phyloP scores from a whole-genome alignment of 1,140 invertebrate genomes.

The Nasonia longicornis region DNA sequence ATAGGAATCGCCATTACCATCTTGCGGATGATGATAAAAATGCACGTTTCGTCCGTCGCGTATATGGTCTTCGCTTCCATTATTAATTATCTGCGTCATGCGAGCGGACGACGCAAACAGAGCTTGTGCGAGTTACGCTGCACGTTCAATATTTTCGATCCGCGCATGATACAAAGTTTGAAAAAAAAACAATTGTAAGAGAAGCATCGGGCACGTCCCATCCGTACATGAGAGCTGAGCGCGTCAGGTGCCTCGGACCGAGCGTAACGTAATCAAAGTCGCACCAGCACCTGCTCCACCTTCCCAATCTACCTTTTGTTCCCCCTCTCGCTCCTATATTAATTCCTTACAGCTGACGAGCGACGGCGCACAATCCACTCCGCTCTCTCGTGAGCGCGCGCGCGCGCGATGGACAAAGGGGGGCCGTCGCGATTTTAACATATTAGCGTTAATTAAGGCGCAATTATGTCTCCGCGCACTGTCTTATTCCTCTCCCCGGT shows the following conservation, averaged over 20 bases:
- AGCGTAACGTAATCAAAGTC: constrained; percentile 17
- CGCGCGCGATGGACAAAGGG: neutral
- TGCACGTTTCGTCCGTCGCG: neutral
- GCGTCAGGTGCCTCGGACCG: neutral
- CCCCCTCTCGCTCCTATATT: neutral
- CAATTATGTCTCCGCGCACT: constrained; percentile 62
- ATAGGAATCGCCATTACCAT: constrained; percentile 25
- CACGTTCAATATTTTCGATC: neutral
- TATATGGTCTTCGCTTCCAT: constrained; percentile 1
- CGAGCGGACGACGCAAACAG: neutral
- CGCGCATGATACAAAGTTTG: neutral
- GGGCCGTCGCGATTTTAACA: constrained; percentile 62
- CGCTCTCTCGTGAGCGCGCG: neutral
- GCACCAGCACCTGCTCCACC: constrained; percentile 26
- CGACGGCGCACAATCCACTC: neutral
- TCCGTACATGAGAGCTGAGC: neutral
- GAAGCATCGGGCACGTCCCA: neutral
- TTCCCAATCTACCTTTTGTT: neutral
- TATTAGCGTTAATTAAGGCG: constrained; percentile 68
- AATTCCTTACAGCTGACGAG: neutral
- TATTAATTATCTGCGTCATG: constrained; percentile 22
- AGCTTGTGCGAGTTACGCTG: neutral
- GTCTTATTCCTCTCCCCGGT: neutral
- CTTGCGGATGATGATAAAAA: constrained; percentile 20
- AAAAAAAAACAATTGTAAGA: neutral